Base-by-base conservation (phyloP, 2,113 vertebrate species). In the Chroicocephalus ridibundus region DNA sequence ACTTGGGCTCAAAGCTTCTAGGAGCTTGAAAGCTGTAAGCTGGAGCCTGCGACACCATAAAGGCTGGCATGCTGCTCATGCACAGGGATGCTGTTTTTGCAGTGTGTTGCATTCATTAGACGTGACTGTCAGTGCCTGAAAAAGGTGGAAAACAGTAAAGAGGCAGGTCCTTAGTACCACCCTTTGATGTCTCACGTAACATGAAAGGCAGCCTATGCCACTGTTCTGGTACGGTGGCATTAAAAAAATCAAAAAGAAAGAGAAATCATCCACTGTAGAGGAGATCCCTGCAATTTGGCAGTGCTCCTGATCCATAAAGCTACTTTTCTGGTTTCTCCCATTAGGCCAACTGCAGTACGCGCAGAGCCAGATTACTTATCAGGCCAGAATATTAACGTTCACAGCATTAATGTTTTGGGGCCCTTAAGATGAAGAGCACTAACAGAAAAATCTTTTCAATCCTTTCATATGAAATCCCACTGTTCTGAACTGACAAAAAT, bases 311-410 rank as follows among this genome's bases (percentile, higher is more conserved):
- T 77, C 65, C 49, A 60, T 54, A 91, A 72, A 92, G 72, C 87
- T 64, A 54, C 85, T 72, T 83, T 87, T 47, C 82, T 70, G 54
- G 47, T 81, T 90, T 87, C 82, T 84, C 16, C 74, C 86, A 72
- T 86, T 60, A 91, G 42, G 61, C 51, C 46, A 77, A 36, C 81
- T 76, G 89, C 82, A 90, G 17, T 81, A 77, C 40, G 88, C 24
- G 55, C 84, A 94, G 86, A 95, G 74, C 66, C 60, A 92, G 86
- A 78, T 94, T 92, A 92, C 34, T 68, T 69, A 85, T 40, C 87
- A 92, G 47, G 38, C 83, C 82, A 78, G 81, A 93, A 93, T 90
- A 91, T 86, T 95, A 96, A 93, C 0, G 3, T 83, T 90, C 65
- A 78, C 47, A 83, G 44, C n/a, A 71, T 82, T 87, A 85, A 93